These are phyloP conservation scores for Serrognathus titanus DNA, from an alignment of 2,888 invertebrate genomes.

Conservation along the genomic window DNA sequence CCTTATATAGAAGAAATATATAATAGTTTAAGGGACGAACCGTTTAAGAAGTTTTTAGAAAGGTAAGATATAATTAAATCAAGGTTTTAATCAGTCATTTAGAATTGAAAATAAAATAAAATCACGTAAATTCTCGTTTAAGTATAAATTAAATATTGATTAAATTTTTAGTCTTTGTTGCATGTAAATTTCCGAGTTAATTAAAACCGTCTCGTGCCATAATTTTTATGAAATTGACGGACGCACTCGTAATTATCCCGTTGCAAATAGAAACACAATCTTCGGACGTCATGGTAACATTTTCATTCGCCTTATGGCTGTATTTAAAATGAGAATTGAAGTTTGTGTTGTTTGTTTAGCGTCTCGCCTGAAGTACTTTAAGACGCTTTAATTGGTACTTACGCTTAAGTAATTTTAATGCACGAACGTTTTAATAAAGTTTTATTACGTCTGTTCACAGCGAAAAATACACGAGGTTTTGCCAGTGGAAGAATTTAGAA, in stretches of 20 bases:
- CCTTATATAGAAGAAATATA: conserved; percentile 99
- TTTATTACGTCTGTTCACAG: conserved; percentile 57
- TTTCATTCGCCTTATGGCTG: conserved; percentile 2
- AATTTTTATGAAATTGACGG: no score
- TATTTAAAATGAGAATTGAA: background rate
- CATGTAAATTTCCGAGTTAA: background rate
- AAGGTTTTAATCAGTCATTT: background rate
- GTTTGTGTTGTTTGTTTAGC: no score
- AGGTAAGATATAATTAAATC: conserved; percentile 62
- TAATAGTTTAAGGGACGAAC: conserved; percentile 92
- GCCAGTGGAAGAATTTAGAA: conserved; percentile 99
- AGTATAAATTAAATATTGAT: conserved; percentile 8
- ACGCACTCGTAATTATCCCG: no score
- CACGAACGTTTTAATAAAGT: background rate
- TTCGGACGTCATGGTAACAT: background rate
- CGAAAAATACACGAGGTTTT: conserved; percentile 99
- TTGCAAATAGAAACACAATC: no score
- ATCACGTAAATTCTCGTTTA: background rate
- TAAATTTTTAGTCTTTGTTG: conserved; percentile 1
- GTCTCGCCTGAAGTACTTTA: no score
- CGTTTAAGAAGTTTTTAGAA: conserved; percentile 97
- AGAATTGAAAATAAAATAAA: background rate
- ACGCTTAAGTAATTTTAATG: no score
- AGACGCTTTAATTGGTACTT: no score
- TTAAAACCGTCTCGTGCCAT: no score